Evolutionary conservation across 2,113 vertebrate genomes (phyloP).

Genomic region (Antechinus flavipes): DNA sequence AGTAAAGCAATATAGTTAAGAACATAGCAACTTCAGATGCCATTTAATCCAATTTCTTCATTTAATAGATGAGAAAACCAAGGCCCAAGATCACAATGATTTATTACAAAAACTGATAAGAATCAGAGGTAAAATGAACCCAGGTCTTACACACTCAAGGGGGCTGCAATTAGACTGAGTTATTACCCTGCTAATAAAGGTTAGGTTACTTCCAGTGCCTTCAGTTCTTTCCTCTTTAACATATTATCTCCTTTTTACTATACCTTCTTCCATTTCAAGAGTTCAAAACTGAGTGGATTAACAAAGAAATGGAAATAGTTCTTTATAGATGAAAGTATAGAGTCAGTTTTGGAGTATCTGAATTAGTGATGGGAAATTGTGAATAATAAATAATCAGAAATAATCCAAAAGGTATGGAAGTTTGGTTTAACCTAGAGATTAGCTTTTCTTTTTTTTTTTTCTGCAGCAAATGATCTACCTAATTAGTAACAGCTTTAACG

Average conservation of each 20-base stretch:
- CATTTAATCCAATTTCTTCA: neutral
- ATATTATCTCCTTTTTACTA: neutral
- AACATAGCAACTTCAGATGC: neutral
- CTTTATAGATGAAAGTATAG: neutral
- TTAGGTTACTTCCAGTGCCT: neutral
- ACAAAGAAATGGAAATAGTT: neutral
- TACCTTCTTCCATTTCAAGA: neutral
- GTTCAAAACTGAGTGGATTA: neutral
- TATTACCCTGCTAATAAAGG: neutral
- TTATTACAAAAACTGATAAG: neutral
- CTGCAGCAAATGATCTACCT: neutral
- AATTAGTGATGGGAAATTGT: neutral
- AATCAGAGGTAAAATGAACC: neutral
- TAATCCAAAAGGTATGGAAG: neutral
- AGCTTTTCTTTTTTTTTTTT: neutral
- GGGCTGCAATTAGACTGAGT: neutral
- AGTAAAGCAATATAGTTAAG: neutral
- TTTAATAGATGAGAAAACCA: neutral
- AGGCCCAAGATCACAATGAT: neutral
- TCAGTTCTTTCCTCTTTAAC: neutral
- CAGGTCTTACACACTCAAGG: neutral
- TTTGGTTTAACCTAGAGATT: neutral
- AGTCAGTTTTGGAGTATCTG: neutral
- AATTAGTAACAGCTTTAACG: neutral
- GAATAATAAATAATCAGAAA: neutral